These are phyloP conservation scores for Nothobranchius furzeri DNA, from an alignment of 2,113 vertebrate species.

Conservation along the genomic window DNA sequence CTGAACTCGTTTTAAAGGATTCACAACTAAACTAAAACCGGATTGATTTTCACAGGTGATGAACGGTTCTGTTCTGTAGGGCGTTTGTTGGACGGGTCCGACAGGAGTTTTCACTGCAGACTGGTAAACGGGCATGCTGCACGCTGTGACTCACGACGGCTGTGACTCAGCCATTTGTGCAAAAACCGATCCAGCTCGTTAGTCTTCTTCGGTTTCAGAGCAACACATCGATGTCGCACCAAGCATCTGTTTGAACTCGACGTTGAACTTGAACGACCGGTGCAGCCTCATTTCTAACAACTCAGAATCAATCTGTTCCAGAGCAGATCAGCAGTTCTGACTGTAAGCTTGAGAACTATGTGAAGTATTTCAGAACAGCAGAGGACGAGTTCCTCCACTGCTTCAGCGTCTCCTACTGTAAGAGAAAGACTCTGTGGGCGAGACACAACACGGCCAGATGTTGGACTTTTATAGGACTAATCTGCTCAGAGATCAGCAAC, in stretches of 20 bases:
- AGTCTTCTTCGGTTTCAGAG: not conserved
- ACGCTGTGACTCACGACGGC: too few species aligned
- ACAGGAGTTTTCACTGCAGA: too few species aligned
- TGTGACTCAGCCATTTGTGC: not conserved
- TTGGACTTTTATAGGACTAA: too few species aligned
- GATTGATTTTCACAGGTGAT: too few species aligned
- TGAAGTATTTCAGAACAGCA: conserved; percentile 12
- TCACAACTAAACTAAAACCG: too few species aligned
- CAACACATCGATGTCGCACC: not conserved
- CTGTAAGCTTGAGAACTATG: conserved; percentile 60
- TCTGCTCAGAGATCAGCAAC: too few species aligned
- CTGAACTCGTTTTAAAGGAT: too few species aligned
- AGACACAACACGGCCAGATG: too few species aligned
- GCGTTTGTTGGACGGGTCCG: too few species aligned
- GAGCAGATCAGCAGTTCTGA: conserved; percentile 24
- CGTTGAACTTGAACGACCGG: not conserved
- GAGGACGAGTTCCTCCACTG: not conserved
- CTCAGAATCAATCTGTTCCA: conserved; percentile 12
- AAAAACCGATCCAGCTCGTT: not conserved
- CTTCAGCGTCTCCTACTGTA: not conserved
- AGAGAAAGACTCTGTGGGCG: too few species aligned
- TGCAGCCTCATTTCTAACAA: not conserved
- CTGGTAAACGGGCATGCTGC: too few species aligned
- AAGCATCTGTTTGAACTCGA: not conserved
- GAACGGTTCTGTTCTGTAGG: too few species aligned